Evolutionary conservation across 2,113 vertebrate species (phyloP).

Genomic region (Okapia johnstoni): DNA sequence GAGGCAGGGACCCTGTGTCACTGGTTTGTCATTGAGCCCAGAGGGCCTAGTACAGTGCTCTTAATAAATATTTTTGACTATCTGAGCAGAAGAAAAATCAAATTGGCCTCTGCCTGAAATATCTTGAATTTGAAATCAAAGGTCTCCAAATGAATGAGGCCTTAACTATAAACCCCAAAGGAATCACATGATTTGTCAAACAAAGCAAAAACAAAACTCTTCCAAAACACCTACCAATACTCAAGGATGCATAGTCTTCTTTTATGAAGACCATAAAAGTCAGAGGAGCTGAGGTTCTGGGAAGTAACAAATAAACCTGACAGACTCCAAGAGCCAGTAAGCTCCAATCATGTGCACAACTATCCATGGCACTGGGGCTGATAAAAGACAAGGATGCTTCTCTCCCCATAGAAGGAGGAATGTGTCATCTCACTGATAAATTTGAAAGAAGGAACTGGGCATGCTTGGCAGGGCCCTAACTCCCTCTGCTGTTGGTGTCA

Average conservation of each 20-base stretch:
- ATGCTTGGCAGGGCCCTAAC: not conserved
- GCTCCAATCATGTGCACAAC: not conserved
- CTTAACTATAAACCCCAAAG: not conserved
- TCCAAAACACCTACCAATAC: not conserved
- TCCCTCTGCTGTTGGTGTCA: not conserved
- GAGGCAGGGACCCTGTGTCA: not conserved
- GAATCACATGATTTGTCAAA: not conserved
- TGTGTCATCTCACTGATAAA: not conserved
- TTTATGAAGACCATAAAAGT: not conserved
- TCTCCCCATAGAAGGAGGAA: not conserved
- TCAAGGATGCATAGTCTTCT: not conserved
- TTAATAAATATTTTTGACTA: not conserved
- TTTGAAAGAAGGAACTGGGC: not conserved
- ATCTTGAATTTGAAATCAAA: not conserved
- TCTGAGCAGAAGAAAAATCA: not conserved
- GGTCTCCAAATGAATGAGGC: not conserved
- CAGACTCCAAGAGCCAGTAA: not conserved
- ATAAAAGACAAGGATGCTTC: not conserved
- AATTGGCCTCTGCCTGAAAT: not conserved
- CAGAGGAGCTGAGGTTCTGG: not conserved
- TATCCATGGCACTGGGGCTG: not conserved
- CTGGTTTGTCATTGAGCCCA: not conserved
- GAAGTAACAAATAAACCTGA: not conserved
- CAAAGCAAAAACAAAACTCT: not conserved
- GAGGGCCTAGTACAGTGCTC: not conserved